Percentiles rank a stretch among this genome's conserved stretches.
phyloP scores from a whole-genome alignment of 2,888 invertebrate species.

The Stictocephala bisonia region DNA sequence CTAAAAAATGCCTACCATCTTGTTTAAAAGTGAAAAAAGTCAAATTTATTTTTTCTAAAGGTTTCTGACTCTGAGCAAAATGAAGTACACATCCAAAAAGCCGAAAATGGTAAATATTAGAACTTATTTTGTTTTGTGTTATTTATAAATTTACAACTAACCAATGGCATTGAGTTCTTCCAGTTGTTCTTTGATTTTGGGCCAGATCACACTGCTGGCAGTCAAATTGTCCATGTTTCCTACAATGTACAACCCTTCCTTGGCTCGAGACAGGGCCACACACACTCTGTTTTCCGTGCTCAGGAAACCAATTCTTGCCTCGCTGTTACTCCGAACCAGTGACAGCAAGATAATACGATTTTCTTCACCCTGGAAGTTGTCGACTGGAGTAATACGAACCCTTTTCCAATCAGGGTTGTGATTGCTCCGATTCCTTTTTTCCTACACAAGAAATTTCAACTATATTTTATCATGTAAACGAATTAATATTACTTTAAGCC shows the following conservation, averaged over 20 bases:
- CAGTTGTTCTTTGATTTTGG: constrained; percentile 67
- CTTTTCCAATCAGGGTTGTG: constrained; percentile 63
- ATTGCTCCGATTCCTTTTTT: too few relatives aligned
- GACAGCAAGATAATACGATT: constrained; percentile 82
- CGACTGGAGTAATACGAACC: constrained; percentile 75
- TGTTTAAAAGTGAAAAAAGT: too few relatives aligned
- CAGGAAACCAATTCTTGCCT: constrained; percentile 77
- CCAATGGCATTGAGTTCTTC: constrained; percentile 69
- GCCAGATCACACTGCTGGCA: constrained; percentile 69
- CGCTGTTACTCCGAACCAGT: constrained; percentile 79
- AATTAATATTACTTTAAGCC: too few relatives aligned
- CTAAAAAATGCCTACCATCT: too few relatives aligned
- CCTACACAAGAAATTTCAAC: too few relatives aligned
- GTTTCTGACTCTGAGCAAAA: too few relatives aligned
- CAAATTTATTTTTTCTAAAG: too few relatives aligned
- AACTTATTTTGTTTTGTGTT: too few relatives aligned
- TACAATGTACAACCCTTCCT: constrained; percentile 76
- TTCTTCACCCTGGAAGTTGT: constrained; percentile 87
- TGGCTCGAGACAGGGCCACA: constrained; percentile 81
- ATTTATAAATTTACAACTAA: too few relatives aligned
- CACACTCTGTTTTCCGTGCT: constrained; percentile 77
- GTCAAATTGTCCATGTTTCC: constrained; percentile 76
- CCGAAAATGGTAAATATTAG: too few relatives aligned
- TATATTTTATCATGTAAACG: too few relatives aligned
- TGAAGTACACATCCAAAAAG: too few relatives aligned